Conservation (phyloP, 2,797 vertebrate species). For the Siniperca obscura region DNA sequence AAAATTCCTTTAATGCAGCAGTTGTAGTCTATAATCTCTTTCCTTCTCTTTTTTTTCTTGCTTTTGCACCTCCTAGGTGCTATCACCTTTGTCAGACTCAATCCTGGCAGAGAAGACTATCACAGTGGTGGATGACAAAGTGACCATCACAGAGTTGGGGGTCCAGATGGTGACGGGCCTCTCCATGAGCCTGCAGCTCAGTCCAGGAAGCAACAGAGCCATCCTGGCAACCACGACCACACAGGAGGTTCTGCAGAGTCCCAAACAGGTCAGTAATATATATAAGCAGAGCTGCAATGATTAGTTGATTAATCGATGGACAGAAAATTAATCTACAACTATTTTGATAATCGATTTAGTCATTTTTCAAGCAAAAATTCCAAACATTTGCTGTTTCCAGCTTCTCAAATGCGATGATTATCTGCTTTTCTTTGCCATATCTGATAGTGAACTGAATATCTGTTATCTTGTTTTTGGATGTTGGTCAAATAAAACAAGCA, state of each 20-base stretch:
- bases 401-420: neutral
- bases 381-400: neutral
- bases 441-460: neutral
- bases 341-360: neutral
- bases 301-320: neutral
- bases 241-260: conserved; percentile 91
- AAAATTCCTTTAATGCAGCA: conserved; percentile 3
- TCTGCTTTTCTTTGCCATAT: neutral
- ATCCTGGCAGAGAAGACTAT: conserved; percentile 97
- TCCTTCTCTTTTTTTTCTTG: neutral
- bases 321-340: neutral
- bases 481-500: neutral
- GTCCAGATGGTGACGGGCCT: conserved; percentile 94
- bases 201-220: conserved; percentile 86
- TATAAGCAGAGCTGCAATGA: neutral
- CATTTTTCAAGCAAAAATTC: neutral
- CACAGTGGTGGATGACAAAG: conserved; percentile 94
- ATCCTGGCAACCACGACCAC: conserved; percentile 90
- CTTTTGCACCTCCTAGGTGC: conserved; percentile 83
- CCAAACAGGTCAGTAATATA: conserved; percentile 88
- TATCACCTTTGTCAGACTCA: conserved; percentile 96
- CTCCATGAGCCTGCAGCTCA: conserved; percentile 90
- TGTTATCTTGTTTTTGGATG: neutral
- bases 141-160: conserved; percentile 93
- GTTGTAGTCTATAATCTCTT: neutral